A percentile compares a stretch with the other conserved stretches of the same genome.
These are phyloP conservation scores for Nomada fucata DNA, from an alignment of 2,888 invertebrate species.

Conservation along the genomic window DNA sequence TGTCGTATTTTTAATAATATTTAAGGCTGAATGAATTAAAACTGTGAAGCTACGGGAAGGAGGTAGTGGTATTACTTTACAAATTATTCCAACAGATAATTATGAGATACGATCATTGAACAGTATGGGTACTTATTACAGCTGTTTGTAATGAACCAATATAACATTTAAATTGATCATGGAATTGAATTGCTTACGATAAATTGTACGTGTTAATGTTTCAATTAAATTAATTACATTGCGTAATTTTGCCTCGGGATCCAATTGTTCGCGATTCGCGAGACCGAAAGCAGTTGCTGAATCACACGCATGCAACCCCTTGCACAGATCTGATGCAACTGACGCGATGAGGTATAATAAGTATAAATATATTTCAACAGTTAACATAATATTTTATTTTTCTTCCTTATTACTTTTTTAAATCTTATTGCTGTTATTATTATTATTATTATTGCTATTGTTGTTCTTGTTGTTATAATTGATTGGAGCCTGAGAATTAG, in stretches of 20 bases:
- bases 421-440: background rate
- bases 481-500: no score
- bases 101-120: background rate
- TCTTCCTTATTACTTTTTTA: conserved; percentile 5
- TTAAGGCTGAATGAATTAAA: background rate
- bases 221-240: conserved; percentile 38
- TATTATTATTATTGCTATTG: no score
- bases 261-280: background rate
- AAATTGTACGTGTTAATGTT: conserved; percentile 18
- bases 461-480: no score
- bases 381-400: conserved; percentile 1
- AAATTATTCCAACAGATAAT: background rate
- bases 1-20: background rate
- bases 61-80: background rate
- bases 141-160: background rate
- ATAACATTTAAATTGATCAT: background rate
- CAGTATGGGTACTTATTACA: background rate
- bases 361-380: background rate
- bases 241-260: conserved; percentile 2
- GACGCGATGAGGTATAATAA: background rate
- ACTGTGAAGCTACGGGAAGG: background rate
- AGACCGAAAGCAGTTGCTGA: conserved; percentile 14
- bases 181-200: background rate
- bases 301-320: conserved; percentile 10
- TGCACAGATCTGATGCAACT: background rate